Conservation (phyloP, 2,113 vertebrate species). For the Pitta sordida region DNA sequence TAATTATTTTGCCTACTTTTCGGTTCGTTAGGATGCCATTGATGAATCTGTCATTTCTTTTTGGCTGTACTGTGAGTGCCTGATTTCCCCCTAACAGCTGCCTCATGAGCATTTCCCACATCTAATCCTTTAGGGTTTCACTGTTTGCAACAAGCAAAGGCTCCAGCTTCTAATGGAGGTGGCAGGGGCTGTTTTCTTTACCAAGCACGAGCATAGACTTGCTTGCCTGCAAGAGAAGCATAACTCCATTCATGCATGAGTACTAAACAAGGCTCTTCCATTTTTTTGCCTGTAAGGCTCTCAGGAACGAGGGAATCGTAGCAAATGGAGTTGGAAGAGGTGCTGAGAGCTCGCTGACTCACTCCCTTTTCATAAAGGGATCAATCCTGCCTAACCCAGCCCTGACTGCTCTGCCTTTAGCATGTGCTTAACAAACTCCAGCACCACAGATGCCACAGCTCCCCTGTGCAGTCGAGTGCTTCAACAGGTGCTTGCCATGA, state of each 20-base stretch:
- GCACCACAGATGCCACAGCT: background rate
- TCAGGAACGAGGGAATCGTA: background rate
- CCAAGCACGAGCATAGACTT: background rate
- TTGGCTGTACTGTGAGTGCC: background rate
- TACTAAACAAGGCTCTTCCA: background rate
- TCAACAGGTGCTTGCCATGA: background rate
- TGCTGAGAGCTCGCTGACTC: background rate
- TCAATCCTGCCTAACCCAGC: background rate
- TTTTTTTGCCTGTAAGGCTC: background rate
- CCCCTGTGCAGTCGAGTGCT: background rate
- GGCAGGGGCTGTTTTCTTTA: background rate
- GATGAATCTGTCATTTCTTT: background rate
- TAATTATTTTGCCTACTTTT: conserved; percentile 9
- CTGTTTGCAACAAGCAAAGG: background rate
- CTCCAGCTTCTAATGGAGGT: background rate
- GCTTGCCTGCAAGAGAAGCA: background rate
- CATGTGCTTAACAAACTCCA: background rate
- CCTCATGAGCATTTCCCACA: background rate
- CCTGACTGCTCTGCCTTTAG: background rate
- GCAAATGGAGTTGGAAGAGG: background rate
- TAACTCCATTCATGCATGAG: background rate
- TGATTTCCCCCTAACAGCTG: background rate
- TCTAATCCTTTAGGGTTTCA: background rate
- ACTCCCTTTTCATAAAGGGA: background rate
- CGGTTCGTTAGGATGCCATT: background rate